Conservation (phyloP, 2,113 vertebrate species). For the Amblyornis subalaris region DNA sequence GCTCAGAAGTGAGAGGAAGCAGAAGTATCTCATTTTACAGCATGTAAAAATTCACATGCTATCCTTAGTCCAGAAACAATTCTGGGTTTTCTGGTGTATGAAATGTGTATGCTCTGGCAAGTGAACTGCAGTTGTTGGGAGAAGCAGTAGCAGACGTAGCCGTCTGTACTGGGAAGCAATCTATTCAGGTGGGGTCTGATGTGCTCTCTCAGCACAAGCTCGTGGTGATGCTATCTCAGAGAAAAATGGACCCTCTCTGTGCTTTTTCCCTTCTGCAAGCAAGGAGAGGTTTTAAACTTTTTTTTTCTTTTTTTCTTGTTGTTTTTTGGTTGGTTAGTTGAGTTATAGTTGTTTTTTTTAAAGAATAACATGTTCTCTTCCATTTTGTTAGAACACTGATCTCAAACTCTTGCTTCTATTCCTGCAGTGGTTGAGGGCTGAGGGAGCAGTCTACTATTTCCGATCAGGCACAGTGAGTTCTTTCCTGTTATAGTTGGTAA, state of each 20-base stretch:
- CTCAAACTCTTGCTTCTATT: neutral
- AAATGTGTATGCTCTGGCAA: neutral
- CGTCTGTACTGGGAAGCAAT: neutral
- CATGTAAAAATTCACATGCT: neutral
- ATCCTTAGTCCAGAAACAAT: neutral
- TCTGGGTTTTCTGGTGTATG: neutral
- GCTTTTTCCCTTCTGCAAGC: neutral
- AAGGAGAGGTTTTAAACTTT: fast-evolving
- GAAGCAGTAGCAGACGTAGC: neutral
- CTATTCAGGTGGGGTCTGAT: neutral
- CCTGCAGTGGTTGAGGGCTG: neutral
- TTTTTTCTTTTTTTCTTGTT: neutral
- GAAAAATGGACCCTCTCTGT: neutral
- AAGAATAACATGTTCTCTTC: neutral
- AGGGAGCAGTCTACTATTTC: neutral
- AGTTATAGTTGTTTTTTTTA: neutral
- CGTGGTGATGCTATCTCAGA: neutral
- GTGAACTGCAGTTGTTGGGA: neutral
- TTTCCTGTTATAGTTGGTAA: neutral
- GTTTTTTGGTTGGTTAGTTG: neutral
- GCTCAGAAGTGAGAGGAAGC: neutral
- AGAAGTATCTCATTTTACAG: neutral
- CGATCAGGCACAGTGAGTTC: neutral
- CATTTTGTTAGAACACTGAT: neutral
- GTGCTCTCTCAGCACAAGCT: neutral